Base-by-base conservation (phyloP, 2,113 vertebrate genomes). In the Fregata magnificens region DNA sequence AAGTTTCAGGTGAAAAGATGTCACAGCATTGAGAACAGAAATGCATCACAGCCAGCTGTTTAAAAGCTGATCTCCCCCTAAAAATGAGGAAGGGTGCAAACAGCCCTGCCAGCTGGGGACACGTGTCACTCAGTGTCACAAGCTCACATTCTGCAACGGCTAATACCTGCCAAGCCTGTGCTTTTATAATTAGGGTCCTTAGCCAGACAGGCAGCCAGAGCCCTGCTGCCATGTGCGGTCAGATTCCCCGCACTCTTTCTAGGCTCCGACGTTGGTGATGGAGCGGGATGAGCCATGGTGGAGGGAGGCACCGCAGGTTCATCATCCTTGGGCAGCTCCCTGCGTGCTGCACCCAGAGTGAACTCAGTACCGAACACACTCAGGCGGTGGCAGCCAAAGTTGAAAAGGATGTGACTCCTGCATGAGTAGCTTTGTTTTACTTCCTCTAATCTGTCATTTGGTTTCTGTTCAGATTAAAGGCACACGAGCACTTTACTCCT, bases 271-370 rank as follows among this genome's bases (percentile, higher is more conserved):
- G 1, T 2, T 1, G 2, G n/a, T 10, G 63, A 22, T 2, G 5
- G 45, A 59, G 62, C 2, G 0, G 77, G 59, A 78, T 0, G 12
- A 44, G 84, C 63, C 2, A 0, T 0, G 2, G 17, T 1, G 13
- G 24, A 44, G 40, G 86, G 40, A 52, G 20, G 69, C 36, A 12
- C 58, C 5, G 1, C 0, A 4, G 42, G n/a, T 12, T 20, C 44
- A 5, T n/a, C 11, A 15, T 24, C 74, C 55, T 10, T 1, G 1
- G 42, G 76, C 58, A 63, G 44, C 69, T 61, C 52, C 36, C 22
- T 0, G 7, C 38, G 18, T 10, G 62, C 52, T 86, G 85, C 86
- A 44, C 47, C 65, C 63, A 16, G 22, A 7, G 36, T 2, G 34
- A 73, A 4, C 36, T 36, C 15, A 2, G 82, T 3, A 16, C 62